Conservation (phyloP, 2,113 vertebrate species). For the Passerina amoena region DNA sequence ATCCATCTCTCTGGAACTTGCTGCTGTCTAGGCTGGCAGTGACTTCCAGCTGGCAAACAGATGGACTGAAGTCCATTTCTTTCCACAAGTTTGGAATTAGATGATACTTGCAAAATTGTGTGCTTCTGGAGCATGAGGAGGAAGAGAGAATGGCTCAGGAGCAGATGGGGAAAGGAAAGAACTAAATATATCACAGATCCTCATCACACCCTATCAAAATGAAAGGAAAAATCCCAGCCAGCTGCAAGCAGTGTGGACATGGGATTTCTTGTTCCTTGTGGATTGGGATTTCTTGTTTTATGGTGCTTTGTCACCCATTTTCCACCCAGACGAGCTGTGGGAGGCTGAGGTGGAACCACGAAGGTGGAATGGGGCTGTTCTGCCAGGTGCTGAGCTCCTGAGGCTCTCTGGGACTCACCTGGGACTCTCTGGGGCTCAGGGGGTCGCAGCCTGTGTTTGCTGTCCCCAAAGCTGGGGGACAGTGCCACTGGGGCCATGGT, state of each 20-base stretch:
- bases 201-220: background rate
- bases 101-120: background rate
- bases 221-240: background rate
- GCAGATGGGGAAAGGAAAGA: background rate
- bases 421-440: too few relatives aligned
- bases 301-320: background rate
- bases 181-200: background rate
- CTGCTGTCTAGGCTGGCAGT: background rate
- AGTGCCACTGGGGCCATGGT: background rate
- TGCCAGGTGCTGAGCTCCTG: rapidly evolving
- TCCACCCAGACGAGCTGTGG: background rate
- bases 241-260: background rate
- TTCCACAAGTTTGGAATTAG: background rate
- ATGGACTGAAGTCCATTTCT: background rate
- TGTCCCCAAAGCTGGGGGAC: background rate
- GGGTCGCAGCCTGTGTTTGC: background rate
- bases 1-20: background rate
- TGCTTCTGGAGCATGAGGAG: background rate
- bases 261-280: background rate
- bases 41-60: constrained; percentile 12
- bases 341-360: background rate
- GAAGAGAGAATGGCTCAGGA: background rate
- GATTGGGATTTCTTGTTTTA: background rate
- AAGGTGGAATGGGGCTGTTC: background rate
- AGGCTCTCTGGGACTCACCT: too few relatives aligned